These are phyloP conservation scores for Frankliniella fusca DNA, from an alignment of 2,888 invertebrate genomes.

Conservation along the genomic window DNA sequence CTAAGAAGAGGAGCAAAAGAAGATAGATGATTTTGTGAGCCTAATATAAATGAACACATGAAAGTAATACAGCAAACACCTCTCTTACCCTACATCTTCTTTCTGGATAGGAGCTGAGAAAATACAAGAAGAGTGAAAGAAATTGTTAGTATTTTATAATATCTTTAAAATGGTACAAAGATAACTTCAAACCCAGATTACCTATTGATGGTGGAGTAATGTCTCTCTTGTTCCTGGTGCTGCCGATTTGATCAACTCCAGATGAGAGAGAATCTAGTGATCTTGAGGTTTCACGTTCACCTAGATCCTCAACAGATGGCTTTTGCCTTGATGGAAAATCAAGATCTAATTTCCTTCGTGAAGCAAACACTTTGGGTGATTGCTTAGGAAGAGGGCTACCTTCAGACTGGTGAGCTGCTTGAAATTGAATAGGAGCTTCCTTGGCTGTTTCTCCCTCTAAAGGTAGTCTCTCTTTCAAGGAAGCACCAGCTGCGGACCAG, in stretches of 20 bases:
- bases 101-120: background rate
- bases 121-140: too few relatives aligned
- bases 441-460: too few relatives aligned
- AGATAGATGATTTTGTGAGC: too few relatives aligned
- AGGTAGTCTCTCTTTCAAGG: too few relatives aligned
- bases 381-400: background rate
- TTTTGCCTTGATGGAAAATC: background rate
- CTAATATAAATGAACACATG: conserved; percentile 5
- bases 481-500: background rate
- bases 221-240: background rate
- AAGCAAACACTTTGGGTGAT: background rate
- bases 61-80: conserved; percentile 13
- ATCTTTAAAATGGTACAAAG: background rate
- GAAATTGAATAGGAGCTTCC: too few relatives aligned
- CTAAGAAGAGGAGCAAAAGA: conserved; percentile 37
- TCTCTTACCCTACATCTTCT: background rate
- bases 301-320: background rate
- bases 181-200: background rate
- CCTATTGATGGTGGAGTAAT: background rate
- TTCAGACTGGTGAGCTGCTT: background rate
- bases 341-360: background rate
- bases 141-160: background rate
- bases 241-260: background rate
- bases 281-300: background rate
- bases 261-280: background rate